Evolutionary conservation across 2,113 vertebrate species (phyloP).

Genomic region (Pollimyrus isidori): DNA sequence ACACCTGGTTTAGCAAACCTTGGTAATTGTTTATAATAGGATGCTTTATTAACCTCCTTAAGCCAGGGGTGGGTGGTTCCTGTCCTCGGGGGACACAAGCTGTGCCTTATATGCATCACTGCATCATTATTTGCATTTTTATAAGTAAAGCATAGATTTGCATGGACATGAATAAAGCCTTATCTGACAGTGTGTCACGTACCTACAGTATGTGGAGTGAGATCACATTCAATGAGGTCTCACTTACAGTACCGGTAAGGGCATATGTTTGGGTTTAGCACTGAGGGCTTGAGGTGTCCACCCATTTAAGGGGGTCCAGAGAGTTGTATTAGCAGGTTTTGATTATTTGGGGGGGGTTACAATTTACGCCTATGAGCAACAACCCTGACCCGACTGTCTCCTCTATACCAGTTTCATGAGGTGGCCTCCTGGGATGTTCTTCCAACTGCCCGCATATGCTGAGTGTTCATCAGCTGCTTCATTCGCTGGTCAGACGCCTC

Average conservation of each 20-base stretch:
- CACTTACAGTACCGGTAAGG: background rate
- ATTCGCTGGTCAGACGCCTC: no score
- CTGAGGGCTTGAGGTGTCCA: background rate
- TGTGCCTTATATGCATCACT: background rate
- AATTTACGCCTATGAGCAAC: background rate
- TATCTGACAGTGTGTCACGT: background rate
- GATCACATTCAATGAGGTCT: background rate
- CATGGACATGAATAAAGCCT: background rate
- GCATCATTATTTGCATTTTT: conserved; percentile 1
- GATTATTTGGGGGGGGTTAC: no score
- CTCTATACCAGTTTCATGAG: background rate
- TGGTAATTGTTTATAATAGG: background rate
- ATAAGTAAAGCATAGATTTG: background rate
- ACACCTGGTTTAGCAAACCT: background rate
- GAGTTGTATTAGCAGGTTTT: background rate
- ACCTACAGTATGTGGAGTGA: background rate
- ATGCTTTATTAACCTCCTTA: conserved; percentile 5
- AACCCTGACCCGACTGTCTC: background rate
- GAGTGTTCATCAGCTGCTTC: background rate
- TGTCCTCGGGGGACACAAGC: background rate
- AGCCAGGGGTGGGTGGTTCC: background rate
- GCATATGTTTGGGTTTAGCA: background rate
- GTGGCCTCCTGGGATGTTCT: no score
- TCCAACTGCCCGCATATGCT: background rate
- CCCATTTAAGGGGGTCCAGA: background rate